Base-by-base conservation (phyloP, 1,140 invertebrate genomes). In the Whitmania pigra region DNA sequence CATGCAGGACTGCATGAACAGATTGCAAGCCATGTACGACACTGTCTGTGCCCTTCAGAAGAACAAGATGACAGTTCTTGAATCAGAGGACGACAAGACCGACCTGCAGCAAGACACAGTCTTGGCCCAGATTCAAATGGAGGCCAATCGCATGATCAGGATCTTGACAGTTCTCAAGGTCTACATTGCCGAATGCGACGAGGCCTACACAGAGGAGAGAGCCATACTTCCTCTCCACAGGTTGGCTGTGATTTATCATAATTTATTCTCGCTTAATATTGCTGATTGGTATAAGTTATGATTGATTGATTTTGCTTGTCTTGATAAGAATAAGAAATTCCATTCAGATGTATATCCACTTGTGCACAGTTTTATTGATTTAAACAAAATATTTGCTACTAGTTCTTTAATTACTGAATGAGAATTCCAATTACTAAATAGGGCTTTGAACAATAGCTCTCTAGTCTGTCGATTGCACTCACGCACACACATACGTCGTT, bases 151-250 rank as follows among this genome's bases (percentile, higher is more conserved):
- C 81, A 92, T 96, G 88, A 94, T 93, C 80, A 87, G 94, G 73
- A 90, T 97, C 29, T 87, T 97, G 78, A 91, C 92, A 84, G 93
- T 96, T 76, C 86, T 97, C 73, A 89, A 92, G 78, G 93, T 97
- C 84, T 97, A 97, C 80, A 89, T 98, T 71, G 90, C 89, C 74
- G 93, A 97, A 82, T 97, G 93, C 85, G 94, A 98, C 85, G 88
- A 89, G 72, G 88, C 90, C 72, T 97, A 92, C 83, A 88, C 88
- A 31, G 89, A 90, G 15, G 94, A 97, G 80, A 86, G 94, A 74
- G 88, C 89, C 77, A 90, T 93, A 78, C 83, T 96, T 75, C 92
- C 92, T 36, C 86, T 94, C 67, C 89, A 90, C 78, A 88, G 90
- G 87, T 90, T 79, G 76, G 76, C 60, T 53, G 67, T 72, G 68